phyloP scores from a whole-genome alignment of 1,140 invertebrate species.

The Macrobrachium rosenbergii region DNA sequence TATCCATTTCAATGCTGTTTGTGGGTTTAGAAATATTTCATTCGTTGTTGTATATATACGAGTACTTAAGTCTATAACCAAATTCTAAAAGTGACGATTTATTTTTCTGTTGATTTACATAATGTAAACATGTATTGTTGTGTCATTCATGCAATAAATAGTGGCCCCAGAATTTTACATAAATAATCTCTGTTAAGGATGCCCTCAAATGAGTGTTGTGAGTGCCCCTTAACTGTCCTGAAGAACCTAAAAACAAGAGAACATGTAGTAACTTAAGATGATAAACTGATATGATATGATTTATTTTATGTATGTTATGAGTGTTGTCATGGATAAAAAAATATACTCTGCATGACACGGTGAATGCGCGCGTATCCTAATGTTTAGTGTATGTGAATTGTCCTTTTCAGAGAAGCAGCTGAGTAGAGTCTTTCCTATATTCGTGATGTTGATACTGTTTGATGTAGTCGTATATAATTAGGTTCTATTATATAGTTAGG shows the following conservation, averaged over 20 bases:
- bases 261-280: too few species aligned
- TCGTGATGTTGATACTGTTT: constrained; percentile 47
- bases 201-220: background rate
- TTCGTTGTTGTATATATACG: too few species aligned
- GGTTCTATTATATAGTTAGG: constrained; percentile 59
- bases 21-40: too few species aligned
- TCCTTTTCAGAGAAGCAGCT: constrained; percentile 38
- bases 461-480: constrained; percentile 62
- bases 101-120: too few species aligned
- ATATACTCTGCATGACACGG: constrained; percentile 13
- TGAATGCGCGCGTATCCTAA: background rate
- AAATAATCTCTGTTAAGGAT: background rate
- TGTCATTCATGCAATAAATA: too few species aligned
- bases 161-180: too few species aligned
- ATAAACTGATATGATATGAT: too few species aligned
- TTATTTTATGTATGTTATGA: background rate
- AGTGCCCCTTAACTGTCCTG: background rate
- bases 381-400: constrained; percentile 1
- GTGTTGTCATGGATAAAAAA: background rate
- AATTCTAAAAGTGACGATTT: too few species aligned
- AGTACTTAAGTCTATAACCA: too few species aligned
- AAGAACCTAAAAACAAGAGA: background rate
- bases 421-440: constrained; percentile 52
- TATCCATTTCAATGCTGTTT: too few species aligned
- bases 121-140: too few species aligned